Evolutionary conservation across 1,140 invertebrate species (phyloP).

Genomic region (Drosophila persimilis): DNA sequence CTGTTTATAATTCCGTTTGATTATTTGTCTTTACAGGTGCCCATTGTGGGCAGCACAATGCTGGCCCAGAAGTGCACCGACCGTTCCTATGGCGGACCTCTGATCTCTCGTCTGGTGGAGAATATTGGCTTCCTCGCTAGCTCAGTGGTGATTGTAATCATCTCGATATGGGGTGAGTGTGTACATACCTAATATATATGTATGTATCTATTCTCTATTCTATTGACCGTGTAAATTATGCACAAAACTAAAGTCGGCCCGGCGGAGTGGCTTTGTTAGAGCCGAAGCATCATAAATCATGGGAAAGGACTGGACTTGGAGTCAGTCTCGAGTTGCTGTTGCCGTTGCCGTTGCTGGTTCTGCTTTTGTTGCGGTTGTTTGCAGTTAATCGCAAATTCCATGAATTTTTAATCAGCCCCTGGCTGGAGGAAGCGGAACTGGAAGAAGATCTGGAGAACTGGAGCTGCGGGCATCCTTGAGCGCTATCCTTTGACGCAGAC

Average conservation of each 20-base stretch:
- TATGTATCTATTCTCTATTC: not conserved
- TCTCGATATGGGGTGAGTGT: conserved; percentile 65
- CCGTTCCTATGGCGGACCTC: conserved; percentile 22
- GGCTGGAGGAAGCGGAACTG: conserved; percentile 17
- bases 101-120: conserved; percentile 63
- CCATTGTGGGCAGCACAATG: conserved; percentile 55
- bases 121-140: conserved; percentile 70
- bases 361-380: conserved; percentile 33
- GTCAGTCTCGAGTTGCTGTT: not conserved
- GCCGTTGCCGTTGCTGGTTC: not conserved
- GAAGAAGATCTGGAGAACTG: not conserved
- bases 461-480: conserved; percentile 13
- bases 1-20: not conserved
- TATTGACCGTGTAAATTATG: conserved; percentile 43
- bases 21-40: conserved; percentile 57
- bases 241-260: conserved; percentile 6
- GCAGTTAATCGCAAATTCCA: conserved; percentile 67
- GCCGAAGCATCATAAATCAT: conserved; percentile 52
- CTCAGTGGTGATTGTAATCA: conserved; percentile 43
- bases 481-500: conserved; percentile 59
- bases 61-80: conserved; percentile 52
- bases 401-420: conserved; percentile 58
- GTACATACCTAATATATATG: not conserved
- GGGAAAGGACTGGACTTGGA: conserved; percentile 5
- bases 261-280: conserved; percentile 5